Evolutionary conservation across 2,797 vertebrate species (phyloP), one percentile per base, ranked within the genome.

Genomic region (Chelon auratus): DNA sequence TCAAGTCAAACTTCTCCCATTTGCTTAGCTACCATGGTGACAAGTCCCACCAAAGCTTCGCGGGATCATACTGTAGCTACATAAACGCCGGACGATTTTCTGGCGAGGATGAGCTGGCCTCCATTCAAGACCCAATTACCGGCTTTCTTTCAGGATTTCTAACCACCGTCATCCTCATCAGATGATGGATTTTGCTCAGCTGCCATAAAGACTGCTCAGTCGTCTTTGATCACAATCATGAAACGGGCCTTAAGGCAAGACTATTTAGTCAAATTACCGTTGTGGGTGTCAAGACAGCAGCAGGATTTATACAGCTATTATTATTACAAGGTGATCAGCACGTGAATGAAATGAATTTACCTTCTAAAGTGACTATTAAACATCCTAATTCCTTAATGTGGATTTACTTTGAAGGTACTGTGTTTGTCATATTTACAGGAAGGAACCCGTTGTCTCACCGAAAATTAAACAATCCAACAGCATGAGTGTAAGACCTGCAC

Each of bases 391-490:
- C 14, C 3, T 11, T 51, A 24, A 51, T 36, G 33, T 33, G 22
- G 7, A 22, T 42, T 26, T 0, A 1, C 48, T 20, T 45, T 52
- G 26, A 36, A 40, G 61, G 15, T 1, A 11, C 24, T 56, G 42
- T 11, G 7, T 17, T 7, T 42, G 13, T 39, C 42, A 12, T 22
- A 24, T 76, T 30, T 54, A 47, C 50, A 43, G 42, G n/a, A 65
- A 43, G 18, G 12, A 56, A 65, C 47, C 37, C 13, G 20, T 36
- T 56, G 40, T 2, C 42, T 64, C 37, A 33, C 14, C 12, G 11
- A 8, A 71, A 74, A 61, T 58, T 0, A 66, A 61, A 68, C 62
- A 76, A 22, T 39, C 26, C 14, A n/a, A 30, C 1, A 30, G 24
- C 11, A 45, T 61, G 54, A 65, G 15, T 26, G 48, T 15, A 22